Evolutionary conservation across 2,797 vertebrate species (phyloP), one percentile per base, ranked within the genome.

Genomic region (Gymnothorax reevesii): DNA sequence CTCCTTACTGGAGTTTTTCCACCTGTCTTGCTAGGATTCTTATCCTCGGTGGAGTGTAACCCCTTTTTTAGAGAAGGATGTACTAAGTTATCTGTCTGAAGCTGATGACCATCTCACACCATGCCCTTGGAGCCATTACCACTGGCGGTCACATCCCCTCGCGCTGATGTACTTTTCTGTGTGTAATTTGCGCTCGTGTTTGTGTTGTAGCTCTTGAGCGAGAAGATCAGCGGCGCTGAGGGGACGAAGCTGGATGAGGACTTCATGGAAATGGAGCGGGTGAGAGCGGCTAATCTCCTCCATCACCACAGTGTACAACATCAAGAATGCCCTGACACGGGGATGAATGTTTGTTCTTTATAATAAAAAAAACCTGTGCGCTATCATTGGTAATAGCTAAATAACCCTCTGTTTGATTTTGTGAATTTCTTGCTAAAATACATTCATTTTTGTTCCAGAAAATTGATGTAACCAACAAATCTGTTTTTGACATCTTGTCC

Each of bases 181-280:
- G 7, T 86, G 52, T 84, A 83, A 49, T 13, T 83, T 42, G 42
- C 82, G 66, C 52, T 88, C 42, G 66, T 90, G 42, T 82, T 71
- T 83, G 55, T 83, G 42, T 69, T 93, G 82, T 94, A 99, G 98
- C 94, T 98, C 0, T 95, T 98, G 90, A 98, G 98, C 92, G 98
- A 99, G 90, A 99, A 99, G 94, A 97, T 99, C 92, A 99, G 96
- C 20, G 97, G 98, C 66, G 96, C 94, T 0, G 98, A 99, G 96
- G 98, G 97, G 89, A 99, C 98, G 0, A 98, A 98, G 91, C 94
- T 98, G 27, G 96, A 99, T 90, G 97, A 98, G 52, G 97, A 98
- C 86, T 99, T 99, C 90, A 95, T 96, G 90, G 97, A 98, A 93
- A 98, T 99, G 98, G 97, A 98, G 92, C 95, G 97, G 95, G 98